phyloP scores from a whole-genome alignment of 2,888 invertebrate genomes.

The Gisinianus flammeolus region DNA sequence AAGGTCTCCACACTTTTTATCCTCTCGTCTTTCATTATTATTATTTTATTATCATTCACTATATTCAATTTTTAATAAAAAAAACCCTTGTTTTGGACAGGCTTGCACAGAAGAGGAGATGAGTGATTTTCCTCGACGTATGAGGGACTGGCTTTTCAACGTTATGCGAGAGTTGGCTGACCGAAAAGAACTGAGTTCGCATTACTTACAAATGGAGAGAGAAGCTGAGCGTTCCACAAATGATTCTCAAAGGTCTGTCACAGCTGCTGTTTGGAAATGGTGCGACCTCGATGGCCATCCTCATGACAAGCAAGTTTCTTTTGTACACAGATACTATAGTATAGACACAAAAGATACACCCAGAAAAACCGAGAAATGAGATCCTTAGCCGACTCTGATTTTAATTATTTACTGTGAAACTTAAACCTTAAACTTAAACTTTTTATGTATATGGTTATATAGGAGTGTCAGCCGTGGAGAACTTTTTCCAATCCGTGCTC shows the following conservation, averaged over 20 bases:
- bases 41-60: no score
- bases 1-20: no score
- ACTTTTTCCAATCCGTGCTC: conserved; percentile 69
- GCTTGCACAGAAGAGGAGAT: conserved; percentile 84
- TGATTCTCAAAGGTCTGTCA: conserved; percentile 81
- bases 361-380: no score
- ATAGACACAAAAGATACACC: not conserved
- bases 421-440: no score
- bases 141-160: conserved; percentile 98
- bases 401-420: no score
- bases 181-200: conserved; percentile 79
- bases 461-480: not conserved
- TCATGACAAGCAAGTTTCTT: conserved; percentile 70
- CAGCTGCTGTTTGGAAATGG: conserved; percentile 98
- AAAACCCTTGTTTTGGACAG: conserved; percentile 63
- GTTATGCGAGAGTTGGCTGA: conserved; percentile 94
- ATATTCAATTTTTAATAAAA: no score
- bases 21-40: no score
- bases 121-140: conserved; percentile 92
- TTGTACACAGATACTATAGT: conserved; percentile 6
- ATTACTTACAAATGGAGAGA: conserved; percentile 83
- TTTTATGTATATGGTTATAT: no score
- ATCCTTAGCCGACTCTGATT: no score
- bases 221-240: conserved; percentile 79
- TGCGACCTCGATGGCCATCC: conserved; percentile 95